Conservation (phyloP, 1,140 invertebrate genomes). For the Hirudo medicinalis region DNA sequence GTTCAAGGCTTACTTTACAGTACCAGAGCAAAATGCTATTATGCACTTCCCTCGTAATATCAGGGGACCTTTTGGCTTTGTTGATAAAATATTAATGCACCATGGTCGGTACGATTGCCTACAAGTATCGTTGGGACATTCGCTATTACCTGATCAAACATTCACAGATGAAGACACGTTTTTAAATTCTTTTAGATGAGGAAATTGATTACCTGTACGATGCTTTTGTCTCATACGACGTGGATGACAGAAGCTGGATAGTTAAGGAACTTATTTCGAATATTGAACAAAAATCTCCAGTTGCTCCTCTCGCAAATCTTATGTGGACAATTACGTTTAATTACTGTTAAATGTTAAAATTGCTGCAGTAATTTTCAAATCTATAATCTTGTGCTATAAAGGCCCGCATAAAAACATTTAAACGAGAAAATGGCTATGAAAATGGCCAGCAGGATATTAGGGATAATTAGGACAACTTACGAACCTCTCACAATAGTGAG, state of each 20-base stretch:
- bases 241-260: not conserved
- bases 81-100: slow-evolving; percentile 3
- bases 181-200: not conserved
- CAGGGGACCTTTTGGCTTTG: not conserved
- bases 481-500: too few relatives aligned
- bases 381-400: too few relatives aligned
- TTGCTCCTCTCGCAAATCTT: too few relatives aligned
- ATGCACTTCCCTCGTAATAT: not conserved
- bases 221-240: not conserved
- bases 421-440: too few relatives aligned
- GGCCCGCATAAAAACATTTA: too few relatives aligned
- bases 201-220: not conserved
- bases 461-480: too few relatives aligned
- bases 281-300: not conserved
- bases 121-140: slow-evolving; percentile 9
- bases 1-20: not conserved
- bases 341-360: too few relatives aligned
- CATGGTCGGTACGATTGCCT: not conserved
- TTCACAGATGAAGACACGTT: not conserved
- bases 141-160: not conserved
- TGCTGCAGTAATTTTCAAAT: too few relatives aligned
- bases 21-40: not conserved
- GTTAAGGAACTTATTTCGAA: not conserved
- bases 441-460: too few relatives aligned
- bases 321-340: too few relatives aligned